These are phyloP conservation scores for Ranitomeya imitator DNA, from an alignment of 2,113 vertebrate species.

Conservation along the genomic window DNA sequence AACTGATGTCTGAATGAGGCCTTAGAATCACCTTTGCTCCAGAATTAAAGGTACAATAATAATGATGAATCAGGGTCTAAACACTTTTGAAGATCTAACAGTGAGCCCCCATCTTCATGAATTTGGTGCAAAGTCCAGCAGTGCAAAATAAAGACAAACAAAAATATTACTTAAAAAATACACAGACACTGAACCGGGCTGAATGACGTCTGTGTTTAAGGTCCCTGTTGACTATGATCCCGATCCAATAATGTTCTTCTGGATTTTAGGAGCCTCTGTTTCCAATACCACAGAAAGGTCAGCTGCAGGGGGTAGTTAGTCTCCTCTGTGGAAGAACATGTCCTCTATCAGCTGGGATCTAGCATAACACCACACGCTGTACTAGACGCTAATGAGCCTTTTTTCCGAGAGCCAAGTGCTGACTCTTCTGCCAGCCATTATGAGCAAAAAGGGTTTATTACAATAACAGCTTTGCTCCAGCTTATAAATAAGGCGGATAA, in stretches of 20 bases:
- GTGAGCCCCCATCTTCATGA: no score
- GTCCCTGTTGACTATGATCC: neutral
- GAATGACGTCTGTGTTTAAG: neutral
- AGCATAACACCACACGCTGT: neutral
- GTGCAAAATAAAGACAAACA: no score
- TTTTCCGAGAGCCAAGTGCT: neutral
- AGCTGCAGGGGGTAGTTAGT: neutral
- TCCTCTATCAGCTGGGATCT: neutral
- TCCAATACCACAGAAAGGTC: slow-evolving; percentile 11
- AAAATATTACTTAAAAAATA: no score
- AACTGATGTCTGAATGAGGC: no score
- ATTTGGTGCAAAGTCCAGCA: no score
- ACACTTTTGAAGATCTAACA: no score
- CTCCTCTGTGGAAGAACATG: neutral
- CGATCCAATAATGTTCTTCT: neutral
- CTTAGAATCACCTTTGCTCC: no score
- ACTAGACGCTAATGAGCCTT: neutral
- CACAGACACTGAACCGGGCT: no score
- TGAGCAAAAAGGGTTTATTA: slow-evolving; percentile 11
- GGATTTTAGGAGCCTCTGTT: neutral
- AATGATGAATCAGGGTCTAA: no score
- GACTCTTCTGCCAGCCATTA: neutral
- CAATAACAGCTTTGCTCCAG: no score
- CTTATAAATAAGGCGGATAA: neutral
- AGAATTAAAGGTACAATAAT: no score